Conservation (phyloP, 2,888 invertebrate species). For the Didymodactylos carnosus region DNA sequence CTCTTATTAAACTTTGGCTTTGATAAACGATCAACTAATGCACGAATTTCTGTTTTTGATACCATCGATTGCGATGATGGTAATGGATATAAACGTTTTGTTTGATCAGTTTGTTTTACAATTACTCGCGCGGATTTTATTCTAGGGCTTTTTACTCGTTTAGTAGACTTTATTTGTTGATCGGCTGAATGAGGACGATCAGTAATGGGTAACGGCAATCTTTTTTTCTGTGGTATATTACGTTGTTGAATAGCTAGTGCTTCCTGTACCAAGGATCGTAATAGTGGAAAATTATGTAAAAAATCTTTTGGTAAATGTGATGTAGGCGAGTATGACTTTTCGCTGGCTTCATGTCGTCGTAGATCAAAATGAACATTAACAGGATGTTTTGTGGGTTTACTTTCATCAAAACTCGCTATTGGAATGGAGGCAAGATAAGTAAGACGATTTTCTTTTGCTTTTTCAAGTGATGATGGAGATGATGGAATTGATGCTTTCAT, state of each 20-base stretch:
- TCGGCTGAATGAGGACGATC: neutral
- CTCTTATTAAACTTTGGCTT: neutral
- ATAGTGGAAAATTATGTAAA: neutral
- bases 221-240: too few species aligned
- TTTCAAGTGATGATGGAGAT: neutral
- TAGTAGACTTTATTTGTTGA: too few species aligned
- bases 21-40: neutral
- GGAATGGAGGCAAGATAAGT: neutral
- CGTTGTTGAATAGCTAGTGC: neutral
- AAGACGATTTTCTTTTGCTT: neutral
- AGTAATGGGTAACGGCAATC: neutral
- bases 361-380: neutral
- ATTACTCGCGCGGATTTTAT: neutral
- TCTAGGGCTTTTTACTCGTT: neutral
- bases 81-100: neutral
- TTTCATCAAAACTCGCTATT: neutral
- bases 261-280: neutral
- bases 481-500: neutral
- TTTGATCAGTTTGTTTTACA: neutral
- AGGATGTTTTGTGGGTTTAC: neutral
- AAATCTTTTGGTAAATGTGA: neutral
- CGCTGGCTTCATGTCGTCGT: too few species aligned
- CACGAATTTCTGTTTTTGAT: neutral
- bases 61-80: neutral
- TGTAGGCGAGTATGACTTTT: too few species aligned